Conservation (phyloP, 2,113 vertebrate genomes). For the Vulpes vulpes region DNA sequence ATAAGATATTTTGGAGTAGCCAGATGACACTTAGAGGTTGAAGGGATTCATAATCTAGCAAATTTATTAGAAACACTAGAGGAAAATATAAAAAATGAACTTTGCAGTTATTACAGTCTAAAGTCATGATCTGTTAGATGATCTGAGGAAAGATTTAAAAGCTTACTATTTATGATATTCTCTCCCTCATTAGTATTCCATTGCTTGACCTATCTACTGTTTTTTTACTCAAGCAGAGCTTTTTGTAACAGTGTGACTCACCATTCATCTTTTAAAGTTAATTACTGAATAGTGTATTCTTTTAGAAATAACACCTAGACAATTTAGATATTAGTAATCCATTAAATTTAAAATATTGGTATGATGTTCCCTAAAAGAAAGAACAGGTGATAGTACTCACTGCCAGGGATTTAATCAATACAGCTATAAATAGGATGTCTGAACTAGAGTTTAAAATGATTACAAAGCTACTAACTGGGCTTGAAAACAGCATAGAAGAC, state of each 20-base stretch:
- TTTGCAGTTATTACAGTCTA: neutral
- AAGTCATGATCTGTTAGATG: neutral
- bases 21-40: neutral
- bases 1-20: neutral
- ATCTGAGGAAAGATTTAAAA: neutral
- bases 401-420: neutral
- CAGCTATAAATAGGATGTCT: neutral
- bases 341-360: neutral
- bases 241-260: neutral
- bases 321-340: neutral
- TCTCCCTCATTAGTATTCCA: neutral
- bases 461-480: neutral
- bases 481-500: neutral
- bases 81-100: neutral
- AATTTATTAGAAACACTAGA: neutral
- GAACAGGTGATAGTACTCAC: neutral
- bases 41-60: neutral
- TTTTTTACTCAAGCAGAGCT: neutral
- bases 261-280: neutral
- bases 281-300: neutral
- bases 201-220: neutral
- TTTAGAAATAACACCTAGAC: neutral
- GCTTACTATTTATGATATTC: neutral
- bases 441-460: neutral
- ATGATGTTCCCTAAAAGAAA: neutral